Evolutionary conservation across 2,888 invertebrate species (phyloP), one percentile per base, ranked within the genome.

Genomic region (Oscheius sp.): DNA sequence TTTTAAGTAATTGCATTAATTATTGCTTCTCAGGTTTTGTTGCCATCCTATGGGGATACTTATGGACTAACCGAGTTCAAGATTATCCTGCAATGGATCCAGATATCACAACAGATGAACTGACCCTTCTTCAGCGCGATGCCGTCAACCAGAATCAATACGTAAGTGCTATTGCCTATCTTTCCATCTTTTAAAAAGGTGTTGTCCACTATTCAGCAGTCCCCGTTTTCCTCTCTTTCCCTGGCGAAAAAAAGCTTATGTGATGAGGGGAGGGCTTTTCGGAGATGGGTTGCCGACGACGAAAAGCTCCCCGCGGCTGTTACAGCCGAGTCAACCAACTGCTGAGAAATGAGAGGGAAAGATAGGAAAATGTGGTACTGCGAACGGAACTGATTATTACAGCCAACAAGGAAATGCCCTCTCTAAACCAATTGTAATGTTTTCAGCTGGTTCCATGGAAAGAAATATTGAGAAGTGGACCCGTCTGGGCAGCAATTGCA

Each of bases 401-500:
- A 69, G 43, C 27, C 12, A 16, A 58, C 27, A 63, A 45, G 41
- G 45, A 12, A 59, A 55, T 25, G 25, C 13, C 55, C n/a, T 41
- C 68, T 12, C 16, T 1, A 56, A 35, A 35, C 6, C 2, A 55
- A 46, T 29, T 49, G 49, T 68, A 21, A 43, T 16, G 41, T n/a
- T 69, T 84, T 35, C 69, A 84, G 84, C 55, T 84, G 7, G 82
- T 84, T 45, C 90, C 90, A n/a, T 90, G 90, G 90, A 80, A 85
- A 16, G 77, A 82, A 52, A 89, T 90, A 46, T 76, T 90, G 23
- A 85, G 81, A 23, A 89, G 89, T 3, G 79, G 87, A 2, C 89
- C 90, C 0, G 89, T 90, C 0, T 90, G 89, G 90, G 90, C 90
- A 0, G 88, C 90, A 29, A 87, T 89, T 9, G 82, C 85, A 0